Evolutionary conservation across 2,888 invertebrate genomes (phyloP).

Genomic region (Allophyes oxyacanthae): DNA sequence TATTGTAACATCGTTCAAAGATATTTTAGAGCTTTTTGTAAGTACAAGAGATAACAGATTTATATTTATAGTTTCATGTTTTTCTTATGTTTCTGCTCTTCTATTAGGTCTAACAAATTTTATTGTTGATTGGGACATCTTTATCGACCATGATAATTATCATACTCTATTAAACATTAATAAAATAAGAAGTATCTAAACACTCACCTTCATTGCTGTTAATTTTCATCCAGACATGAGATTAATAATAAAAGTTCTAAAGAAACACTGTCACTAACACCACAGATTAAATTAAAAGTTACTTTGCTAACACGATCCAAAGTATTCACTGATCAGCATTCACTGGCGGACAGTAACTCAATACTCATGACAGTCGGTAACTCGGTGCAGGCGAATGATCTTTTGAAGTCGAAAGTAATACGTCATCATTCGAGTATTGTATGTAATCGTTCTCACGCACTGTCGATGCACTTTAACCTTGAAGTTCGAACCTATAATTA

Average conservation of each 20-base stretch:
- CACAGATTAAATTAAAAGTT: too few relatives aligned
- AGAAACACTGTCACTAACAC: slow-evolving; percentile 42
- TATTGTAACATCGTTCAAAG: slow-evolving; percentile 28
- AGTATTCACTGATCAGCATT: slow-evolving; percentile 47
- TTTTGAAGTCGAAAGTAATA: slow-evolving; percentile 57
- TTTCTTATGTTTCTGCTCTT: too few relatives aligned
- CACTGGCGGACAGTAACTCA: slow-evolving; percentile 14
- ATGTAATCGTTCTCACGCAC: slow-evolving; percentile 58
- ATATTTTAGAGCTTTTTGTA: background rate
- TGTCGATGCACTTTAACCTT: slow-evolving; percentile 69
- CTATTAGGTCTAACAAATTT: too few relatives aligned
- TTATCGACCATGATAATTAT: too few relatives aligned
- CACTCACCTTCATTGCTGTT: slow-evolving; percentile 82
- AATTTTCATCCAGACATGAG: slow-evolving; percentile 62
- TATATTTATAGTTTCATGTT: too few relatives aligned
- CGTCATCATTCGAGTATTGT: slow-evolving; percentile 59
- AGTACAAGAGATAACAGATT: too few relatives aligned
- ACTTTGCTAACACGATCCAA: slow-evolving; percentile 31
- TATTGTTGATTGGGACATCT: too few relatives aligned
- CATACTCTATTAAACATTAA: too few relatives aligned
- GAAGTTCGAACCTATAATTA: slow-evolving; percentile 56
- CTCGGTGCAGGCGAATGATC: slow-evolving; percentile 21
- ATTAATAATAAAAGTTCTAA: slow-evolving; percentile 44
- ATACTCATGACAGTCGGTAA: slow-evolving; percentile 7
- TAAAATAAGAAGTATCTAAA: too few relatives aligned